phyloP scores from a whole-genome alignment of 2,888 invertebrate genomes.

The Frankliniella intonsa region DNA sequence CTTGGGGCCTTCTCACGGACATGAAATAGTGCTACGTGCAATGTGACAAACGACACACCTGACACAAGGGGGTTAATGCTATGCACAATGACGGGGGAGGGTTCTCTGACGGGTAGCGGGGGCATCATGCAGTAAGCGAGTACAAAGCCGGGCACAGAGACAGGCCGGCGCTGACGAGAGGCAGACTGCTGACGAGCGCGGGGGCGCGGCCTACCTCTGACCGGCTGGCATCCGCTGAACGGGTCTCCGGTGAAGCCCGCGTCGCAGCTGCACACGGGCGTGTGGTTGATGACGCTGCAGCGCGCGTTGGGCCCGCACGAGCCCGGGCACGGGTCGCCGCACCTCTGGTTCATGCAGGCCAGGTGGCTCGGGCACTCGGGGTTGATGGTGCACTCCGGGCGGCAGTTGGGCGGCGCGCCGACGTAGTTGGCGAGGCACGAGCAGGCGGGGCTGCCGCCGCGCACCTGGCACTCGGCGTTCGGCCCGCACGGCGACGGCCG shows the following conservation, averaged over 20 bases:
- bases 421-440: slow-evolving; percentile 66
- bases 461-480: slow-evolving; percentile 44
- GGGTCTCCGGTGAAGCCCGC: slow-evolving; percentile 67
- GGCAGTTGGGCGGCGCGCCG: slow-evolving; percentile 66
- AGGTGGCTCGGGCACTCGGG: slow-evolving; percentile 64
- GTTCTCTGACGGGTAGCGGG: slow-evolving; percentile 1
- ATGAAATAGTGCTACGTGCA: slow-evolving; percentile 2
- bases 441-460: slow-evolving; percentile 51
- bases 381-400: slow-evolving; percentile 70
- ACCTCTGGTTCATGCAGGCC: slow-evolving; percentile 66
- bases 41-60: not conserved
- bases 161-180: not conserved
- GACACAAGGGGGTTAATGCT: not conserved
- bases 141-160: not conserved
- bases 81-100: slow-evolving; percentile 21
- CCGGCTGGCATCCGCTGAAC: slow-evolving; percentile 36
- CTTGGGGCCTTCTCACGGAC: not conserved
- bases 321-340: slow-evolving; percentile 69
- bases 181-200: not conserved
- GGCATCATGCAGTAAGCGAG: not conserved
- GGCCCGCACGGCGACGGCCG: slow-evolving; percentile 69
- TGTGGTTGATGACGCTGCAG: slow-evolving; percentile 69
- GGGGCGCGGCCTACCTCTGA: slow-evolving; percentile 6
- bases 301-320: slow-evolving; percentile 67
- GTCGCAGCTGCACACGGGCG: slow-evolving; percentile 68